Evolutionary conservation across 2,888 invertebrate genomes (phyloP), one percentile per base, ranked within the genome.

Genomic region (Hermaeophaga mercurialis): DNA sequence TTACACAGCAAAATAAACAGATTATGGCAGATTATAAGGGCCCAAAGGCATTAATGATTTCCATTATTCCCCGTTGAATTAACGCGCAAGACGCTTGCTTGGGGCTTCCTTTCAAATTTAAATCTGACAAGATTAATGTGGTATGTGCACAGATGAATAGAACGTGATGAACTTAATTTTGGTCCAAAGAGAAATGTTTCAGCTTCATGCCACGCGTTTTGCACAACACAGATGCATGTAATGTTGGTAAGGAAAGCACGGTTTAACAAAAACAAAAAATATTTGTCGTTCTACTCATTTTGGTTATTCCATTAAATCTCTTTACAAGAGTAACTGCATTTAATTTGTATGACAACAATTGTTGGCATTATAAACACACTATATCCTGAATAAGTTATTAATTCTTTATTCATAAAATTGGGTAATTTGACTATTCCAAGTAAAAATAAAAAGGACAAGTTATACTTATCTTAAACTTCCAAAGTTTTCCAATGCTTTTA

Each of bases 111-210:
- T 56, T 56, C 56, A 56, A 65, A 63, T 64, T 64, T 61, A 61
- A 64, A 64, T 63, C 63, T 61, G 58, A 43, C 54, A 59, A 61
- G 66, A 64, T 63, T 63, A 63, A 66, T 64, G 64, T 57, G 58
- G 45, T 52, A 44, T 43, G 43, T 52, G 52, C 43, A 43, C 52
- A 52, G 43, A 52, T 52, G 52, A 52, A 56, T 46, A 50, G 58
- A 48, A 60, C 54, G 60, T 60, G 64, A 64, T 58, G 62, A 64
- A 59, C 58, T 56, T 58, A 58, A 47, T 43, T 43, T 43, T 26
- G 44, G 53, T 45, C 50, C 24, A 38, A 52, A 52, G 52, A 34
- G 36, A 48, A 34, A 49, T 49, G 52, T 58, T 56, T 48, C 54
- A 39, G 52, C 53, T 54, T 58, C 43, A 38, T 39, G 54, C 46